Evolutionary conservation across 2,797 vertebrate species (phyloP).

Genomic region (Cetoscarus ocellatus): DNA sequence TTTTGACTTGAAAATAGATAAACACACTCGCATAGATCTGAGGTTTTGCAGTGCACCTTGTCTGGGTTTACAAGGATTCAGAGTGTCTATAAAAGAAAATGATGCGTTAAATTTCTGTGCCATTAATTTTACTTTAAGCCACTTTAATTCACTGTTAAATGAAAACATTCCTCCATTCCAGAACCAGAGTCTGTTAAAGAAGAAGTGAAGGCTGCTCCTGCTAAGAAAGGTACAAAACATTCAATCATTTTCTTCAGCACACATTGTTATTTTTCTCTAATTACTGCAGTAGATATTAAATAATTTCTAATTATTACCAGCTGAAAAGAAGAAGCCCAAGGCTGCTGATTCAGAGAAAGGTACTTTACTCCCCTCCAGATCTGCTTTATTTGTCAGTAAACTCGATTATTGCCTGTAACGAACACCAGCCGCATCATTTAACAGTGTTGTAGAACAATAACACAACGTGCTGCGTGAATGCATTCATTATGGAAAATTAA

Average conservation of each 20-base stretch:
- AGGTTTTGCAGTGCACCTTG: no score
- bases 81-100: no score
- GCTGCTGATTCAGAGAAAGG: constrained; percentile 55
- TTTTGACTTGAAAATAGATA: no score
- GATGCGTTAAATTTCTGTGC: no score
- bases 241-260: no score
- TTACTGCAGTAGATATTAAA: background rate
- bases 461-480: constrained; percentile 22
- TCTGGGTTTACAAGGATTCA: no score
- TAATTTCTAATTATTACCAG: constrained; percentile 47
- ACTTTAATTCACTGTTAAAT: background rate
- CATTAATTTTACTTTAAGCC: no score
- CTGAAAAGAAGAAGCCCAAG: constrained; percentile 58
- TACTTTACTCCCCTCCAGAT: constrained; percentile 12
- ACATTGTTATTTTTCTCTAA: background rate
- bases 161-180: constrained; percentile 18
- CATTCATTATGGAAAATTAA: constrained; percentile 45
- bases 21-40: no score
- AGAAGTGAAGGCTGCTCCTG: constrained; percentile 39
- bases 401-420: constrained; percentile 1
- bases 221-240: constrained; percentile 61
- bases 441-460: constrained; percentile 3
- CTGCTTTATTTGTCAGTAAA: constrained; percentile 17
- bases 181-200: constrained; percentile 56
- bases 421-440: constrained; percentile 24